phyloP scores from a whole-genome alignment of 2,888 invertebrate genomes.

The Plebejus melissa region DNA sequence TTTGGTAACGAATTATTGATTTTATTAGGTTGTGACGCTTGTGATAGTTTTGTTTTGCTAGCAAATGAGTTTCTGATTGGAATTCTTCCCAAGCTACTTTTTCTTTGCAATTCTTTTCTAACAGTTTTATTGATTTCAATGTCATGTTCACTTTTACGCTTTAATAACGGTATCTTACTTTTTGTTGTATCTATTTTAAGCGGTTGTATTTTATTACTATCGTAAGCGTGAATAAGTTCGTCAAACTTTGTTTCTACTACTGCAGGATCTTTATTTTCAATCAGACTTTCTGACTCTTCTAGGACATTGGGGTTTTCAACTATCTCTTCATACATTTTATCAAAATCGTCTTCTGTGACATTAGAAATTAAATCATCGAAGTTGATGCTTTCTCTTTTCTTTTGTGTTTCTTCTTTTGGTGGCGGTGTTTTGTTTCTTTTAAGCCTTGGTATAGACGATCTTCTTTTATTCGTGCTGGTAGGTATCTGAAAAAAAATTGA shows the following conservation, averaged over 20 bases:
- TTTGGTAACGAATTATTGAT: neutral
- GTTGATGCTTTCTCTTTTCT: neutral
- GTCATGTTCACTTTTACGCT: slow-evolving; percentile 53
- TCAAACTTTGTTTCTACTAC: slow-evolving; percentile 61
- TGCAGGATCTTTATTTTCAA: slow-evolving; percentile 49
- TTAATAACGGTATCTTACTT: slow-evolving; percentile 58
- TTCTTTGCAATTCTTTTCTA: neutral
- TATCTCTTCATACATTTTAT: slow-evolving; percentile 63
- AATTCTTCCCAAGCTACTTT: slow-evolving; percentile 24
- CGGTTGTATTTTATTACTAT: slow-evolving; percentile 48
- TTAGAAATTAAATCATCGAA: slow-evolving; percentile 3
- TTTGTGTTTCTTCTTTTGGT: slow-evolving; percentile 27
- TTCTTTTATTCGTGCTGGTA: slow-evolving; percentile 15
- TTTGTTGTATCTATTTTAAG: slow-evolving; percentile 45
- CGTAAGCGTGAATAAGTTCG: slow-evolving; percentile 65
- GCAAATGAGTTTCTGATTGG: slow-evolving; percentile 1
- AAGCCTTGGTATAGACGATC: slow-evolving; percentile 47
- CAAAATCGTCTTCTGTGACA: slow-evolving; percentile 59
- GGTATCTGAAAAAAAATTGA: neutral
- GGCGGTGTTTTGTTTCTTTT: slow-evolving; percentile 37
- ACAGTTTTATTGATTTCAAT: slow-evolving; percentile 38
- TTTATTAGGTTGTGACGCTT: slow-evolving; percentile 27
- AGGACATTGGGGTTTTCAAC: slow-evolving; percentile 39
- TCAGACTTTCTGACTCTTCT: slow-evolving; percentile 31
- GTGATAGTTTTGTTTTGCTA: slow-evolving; percentile 14